Conservation (phyloP, 2,113 vertebrate genomes). For the Actinemys pallida region DNA sequence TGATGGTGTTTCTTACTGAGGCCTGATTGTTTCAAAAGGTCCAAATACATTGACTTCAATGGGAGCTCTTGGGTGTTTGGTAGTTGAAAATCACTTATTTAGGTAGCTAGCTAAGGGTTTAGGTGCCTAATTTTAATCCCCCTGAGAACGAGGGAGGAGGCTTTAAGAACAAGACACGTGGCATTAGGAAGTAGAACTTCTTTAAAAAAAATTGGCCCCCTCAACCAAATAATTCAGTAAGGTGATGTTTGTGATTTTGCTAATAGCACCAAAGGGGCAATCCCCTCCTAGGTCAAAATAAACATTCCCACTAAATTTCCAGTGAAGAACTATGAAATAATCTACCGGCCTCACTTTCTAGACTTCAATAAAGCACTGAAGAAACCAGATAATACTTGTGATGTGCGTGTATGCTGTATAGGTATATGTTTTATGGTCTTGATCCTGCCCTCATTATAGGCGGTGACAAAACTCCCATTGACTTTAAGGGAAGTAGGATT, state of each 20-base stretch:
- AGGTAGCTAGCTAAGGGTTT: slow-evolving; percentile 38
- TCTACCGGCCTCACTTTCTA: slow-evolving; percentile 63
- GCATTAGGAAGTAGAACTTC: slow-evolving; percentile 38
- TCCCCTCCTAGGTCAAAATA: slow-evolving; percentile 55
- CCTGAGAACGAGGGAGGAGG: slow-evolving; percentile 29
- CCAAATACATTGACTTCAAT: background rate
- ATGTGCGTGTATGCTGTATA: background rate
- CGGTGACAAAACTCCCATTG: background rate
- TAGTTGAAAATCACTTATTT: slow-evolving; percentile 45
- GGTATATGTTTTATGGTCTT: background rate
- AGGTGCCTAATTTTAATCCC: slow-evolving; percentile 6
- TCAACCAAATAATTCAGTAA: slow-evolving; percentile 54
- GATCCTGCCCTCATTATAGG: slow-evolving; percentile 12
- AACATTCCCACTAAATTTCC: slow-evolving; percentile 51
- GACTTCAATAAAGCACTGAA: slow-evolving; percentile 64
- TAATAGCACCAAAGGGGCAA: slow-evolving; percentile 56
- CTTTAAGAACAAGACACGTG: slow-evolving; percentile 27
- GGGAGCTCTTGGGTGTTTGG: slow-evolving; percentile 5
- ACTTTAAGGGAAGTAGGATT: slow-evolving; percentile 7
- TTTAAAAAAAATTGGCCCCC: slow-evolving; percentile 17
- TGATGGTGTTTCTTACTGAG: background rate
- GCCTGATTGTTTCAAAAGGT: background rate
- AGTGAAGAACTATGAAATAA: slow-evolving; percentile 31
- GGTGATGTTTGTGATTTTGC: background rate
- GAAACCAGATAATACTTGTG: slow-evolving; percentile 30